phyloP scores from a whole-genome alignment of 2,113 vertebrate species.

The Lipophrys pholis region DNA sequence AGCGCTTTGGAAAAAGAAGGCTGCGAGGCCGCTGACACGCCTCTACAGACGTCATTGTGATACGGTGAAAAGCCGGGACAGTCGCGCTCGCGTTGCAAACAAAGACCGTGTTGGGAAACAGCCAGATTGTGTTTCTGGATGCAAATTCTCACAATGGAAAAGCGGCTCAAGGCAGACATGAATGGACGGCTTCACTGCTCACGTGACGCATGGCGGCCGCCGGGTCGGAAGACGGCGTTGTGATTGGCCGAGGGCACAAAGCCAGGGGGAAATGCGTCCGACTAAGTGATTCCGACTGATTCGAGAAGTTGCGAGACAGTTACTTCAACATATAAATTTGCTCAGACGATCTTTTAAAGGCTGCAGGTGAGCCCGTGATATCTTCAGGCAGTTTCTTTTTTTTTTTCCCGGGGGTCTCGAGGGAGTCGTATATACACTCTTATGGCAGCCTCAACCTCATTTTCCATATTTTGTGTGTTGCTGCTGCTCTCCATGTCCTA shows the following conservation, averaged over 20 bases:
- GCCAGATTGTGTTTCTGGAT: too few species aligned
- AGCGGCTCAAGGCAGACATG: too few species aligned
- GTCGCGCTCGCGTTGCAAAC: too few species aligned
- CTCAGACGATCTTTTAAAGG: conserved; percentile 42
- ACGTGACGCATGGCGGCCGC: conserved; percentile 43
- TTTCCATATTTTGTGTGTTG: conserved; percentile 64
- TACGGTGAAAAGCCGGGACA: too few species aligned
- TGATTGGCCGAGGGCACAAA: conserved; percentile 19
- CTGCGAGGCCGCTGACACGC: too few species aligned
- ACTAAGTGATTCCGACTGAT: conserved; percentile 40
- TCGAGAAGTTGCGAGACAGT: conserved; percentile 15
- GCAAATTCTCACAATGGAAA: too few species aligned
- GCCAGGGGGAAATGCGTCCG: conserved; percentile 37
- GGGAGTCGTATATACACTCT: conserved; percentile 62
- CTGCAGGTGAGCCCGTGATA: conserved; percentile 56
- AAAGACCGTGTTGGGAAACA: too few species aligned
- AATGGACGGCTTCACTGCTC: too few species aligned
- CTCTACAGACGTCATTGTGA: too few species aligned
- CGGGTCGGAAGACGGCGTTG: conserved; percentile 23
- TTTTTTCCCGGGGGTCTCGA: background rate
- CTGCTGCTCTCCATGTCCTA: conserved; percentile 42
- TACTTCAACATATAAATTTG: conserved; percentile 33
- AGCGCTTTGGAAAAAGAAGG: too few species aligned
- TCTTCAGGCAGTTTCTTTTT: conserved; percentile 45
- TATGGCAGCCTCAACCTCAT: conserved; percentile 49